Evolutionary conservation across 1,140 invertebrate genomes (phyloP).

Genomic region (Nasonia giraulti): DNA sequence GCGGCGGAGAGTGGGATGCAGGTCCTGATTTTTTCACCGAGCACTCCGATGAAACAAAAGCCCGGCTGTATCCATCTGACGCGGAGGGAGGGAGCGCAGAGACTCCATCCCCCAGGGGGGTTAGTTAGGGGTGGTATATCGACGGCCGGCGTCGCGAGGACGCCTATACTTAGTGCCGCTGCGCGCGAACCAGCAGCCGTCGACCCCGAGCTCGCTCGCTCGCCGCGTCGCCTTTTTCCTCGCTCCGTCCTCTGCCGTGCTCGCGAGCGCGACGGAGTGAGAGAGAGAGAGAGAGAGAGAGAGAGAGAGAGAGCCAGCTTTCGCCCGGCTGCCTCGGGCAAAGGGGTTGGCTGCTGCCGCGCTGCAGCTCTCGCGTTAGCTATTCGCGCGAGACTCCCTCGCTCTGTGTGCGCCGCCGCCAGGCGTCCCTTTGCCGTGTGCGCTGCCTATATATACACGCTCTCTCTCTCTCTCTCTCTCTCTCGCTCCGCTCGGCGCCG

Average conservation of each 20-base stretch:
- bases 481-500: no score
- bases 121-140: slow-evolving; percentile 75
- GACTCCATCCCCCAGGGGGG: slow-evolving; percentile 64
- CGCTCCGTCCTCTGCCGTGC: slow-evolving; percentile 43
- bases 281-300: no score
- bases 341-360: slow-evolving; percentile 44
- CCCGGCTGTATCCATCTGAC: no score
- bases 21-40: no score
- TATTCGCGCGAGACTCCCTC: slow-evolving; percentile 30
- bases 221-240: slow-evolving; percentile 57
- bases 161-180: slow-evolving; percentile 72
- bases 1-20: no score
- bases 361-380: slow-evolving; percentile 35
- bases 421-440: not conserved
- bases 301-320: slow-evolving; percentile 43
- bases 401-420: not conserved
- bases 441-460: not conserved
- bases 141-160: slow-evolving; percentile 74
- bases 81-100: slow-evolving; percentile 12
- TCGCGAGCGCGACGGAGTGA: slow-evolving; percentile 14
- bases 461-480: not conserved
- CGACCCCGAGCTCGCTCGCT: slow-evolving; percentile 53
- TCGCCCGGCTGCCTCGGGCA: slow-evolving; percentile 41
- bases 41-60: no score
- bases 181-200: slow-evolving; percentile 59